These are phyloP conservation scores for Lithosia quadra DNA, from an alignment of 2,888 invertebrate species.

Conservation along the genomic window DNA sequence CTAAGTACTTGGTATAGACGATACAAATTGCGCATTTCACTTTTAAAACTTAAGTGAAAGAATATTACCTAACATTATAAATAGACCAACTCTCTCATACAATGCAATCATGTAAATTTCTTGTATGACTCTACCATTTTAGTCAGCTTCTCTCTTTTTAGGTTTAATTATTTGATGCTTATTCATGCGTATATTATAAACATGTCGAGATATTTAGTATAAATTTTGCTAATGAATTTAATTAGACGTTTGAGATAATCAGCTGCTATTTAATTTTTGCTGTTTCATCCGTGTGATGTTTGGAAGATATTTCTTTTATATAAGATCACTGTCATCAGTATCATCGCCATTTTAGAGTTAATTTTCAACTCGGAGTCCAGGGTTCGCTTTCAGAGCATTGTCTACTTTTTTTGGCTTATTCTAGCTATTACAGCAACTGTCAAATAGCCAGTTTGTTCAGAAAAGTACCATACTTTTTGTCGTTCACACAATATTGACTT, in stretches of 20 bases:
- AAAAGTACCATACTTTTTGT: too few relatives aligned
- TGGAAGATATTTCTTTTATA: not conserved
- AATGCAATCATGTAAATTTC: conserved; percentile 4
- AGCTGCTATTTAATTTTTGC: not conserved
- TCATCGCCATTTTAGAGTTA: not conserved
- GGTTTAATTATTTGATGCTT: not conserved
- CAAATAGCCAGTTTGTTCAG: too few relatives aligned
- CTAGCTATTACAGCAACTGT: too few relatives aligned
- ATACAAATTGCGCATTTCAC: not conserved
- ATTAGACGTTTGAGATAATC: not conserved
- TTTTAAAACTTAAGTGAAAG: conserved; percentile 2
- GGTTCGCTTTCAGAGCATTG: not conserved
- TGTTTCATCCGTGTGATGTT: not conserved
- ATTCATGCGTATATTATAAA: not conserved
- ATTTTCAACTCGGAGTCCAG: not conserved
- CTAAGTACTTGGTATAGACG: not conserved
- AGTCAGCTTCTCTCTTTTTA: not conserved
- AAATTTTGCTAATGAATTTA: not conserved
- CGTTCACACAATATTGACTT: too few relatives aligned
- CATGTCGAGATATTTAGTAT: not conserved
- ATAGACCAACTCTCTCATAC: not conserved
- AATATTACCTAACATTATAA: not conserved
- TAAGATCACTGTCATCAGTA: not conserved
- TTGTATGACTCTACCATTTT: not conserved
- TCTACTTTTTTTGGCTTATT: too few relatives aligned